Conservation (phyloP, 2,797 vertebrate genomes). For the Labeo calbasu region DNA sequence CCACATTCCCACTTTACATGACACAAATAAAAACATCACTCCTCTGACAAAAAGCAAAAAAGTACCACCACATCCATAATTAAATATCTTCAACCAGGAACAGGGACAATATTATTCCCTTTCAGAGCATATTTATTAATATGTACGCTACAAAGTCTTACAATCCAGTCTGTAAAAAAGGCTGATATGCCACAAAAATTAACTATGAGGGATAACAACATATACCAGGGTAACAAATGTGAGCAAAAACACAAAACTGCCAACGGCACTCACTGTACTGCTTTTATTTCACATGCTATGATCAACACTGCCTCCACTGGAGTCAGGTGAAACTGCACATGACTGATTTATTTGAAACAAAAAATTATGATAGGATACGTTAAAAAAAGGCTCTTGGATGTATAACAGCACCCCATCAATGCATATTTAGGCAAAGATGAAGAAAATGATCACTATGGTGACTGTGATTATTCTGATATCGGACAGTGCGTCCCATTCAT, state of each 20-base stretch:
- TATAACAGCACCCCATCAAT: background rate
- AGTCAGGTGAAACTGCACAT: background rate
- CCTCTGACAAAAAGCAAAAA: background rate
- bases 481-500: slow-evolving; percentile 66
- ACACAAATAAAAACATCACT: background rate
- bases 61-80: background rate
- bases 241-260: background rate
- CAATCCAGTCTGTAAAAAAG: background rate
- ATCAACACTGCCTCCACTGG: slow-evolving; percentile 9
- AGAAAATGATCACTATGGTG: background rate
- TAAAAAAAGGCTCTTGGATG: background rate
- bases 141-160: background rate
- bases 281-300: background rate
- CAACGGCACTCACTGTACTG: background rate
- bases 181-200: background rate
- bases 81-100: background rate
- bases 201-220: background rate
- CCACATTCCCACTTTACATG: background rate
- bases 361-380: background rate
- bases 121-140: background rate
- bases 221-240: background rate
- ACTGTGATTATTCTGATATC: background rate
- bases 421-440: background rate
- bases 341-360: background rate
- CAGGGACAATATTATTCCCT: background rate